Base-by-base conservation (phyloP, 2,888 invertebrate species). In the Lepetodrilus schrolli region DNA sequence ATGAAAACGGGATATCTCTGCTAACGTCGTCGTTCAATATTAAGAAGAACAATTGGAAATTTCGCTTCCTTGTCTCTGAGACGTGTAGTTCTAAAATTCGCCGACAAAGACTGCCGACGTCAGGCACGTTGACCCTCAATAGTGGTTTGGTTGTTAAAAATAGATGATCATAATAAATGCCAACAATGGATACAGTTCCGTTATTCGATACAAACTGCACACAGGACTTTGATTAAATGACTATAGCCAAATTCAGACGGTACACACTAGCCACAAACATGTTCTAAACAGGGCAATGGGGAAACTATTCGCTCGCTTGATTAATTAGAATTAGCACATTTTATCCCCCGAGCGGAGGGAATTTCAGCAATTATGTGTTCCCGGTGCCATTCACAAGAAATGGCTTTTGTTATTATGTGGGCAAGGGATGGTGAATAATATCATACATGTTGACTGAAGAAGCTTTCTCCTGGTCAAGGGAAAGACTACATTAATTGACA, bases 131-230 rank as follows among this genome's bases (percentile, higher is more conserved):
- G 51, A 10, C 21, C 37, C 8, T 26, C 34, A 8, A 26, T 23
- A 30, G 30, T n/a, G 23, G 20, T 34, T 21, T 23, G 66, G 49
- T 23, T 68, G 68, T 73, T 73, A 73, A 66, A 73, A 73, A 73
- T 73, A 73, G 66, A 73, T 73, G 68, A 66, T 68, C 37, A 49
- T 66, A 66, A 68, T 48, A 26, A 20, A 43, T 47, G 48, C 21
- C 17, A 48, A 72, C 65, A 66, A 65, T 26, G 20, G 66, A 30
- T 47, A 21, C 17, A 20, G 38, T 37, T 65, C 48, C 48, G 65
- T 34, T 65, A 65, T 38, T 23, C 65, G 47, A 66, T 48, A 48
- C 26, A 72, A 66, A 37, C 48, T 47, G 26, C 43, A 43, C 10
- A 72, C 23, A 36, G 20, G 47, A 13, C 23, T 10, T 10, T 70